Conservation (phyloP, 2,797 vertebrate species). For the Knipowitschia caucasica region DNA sequence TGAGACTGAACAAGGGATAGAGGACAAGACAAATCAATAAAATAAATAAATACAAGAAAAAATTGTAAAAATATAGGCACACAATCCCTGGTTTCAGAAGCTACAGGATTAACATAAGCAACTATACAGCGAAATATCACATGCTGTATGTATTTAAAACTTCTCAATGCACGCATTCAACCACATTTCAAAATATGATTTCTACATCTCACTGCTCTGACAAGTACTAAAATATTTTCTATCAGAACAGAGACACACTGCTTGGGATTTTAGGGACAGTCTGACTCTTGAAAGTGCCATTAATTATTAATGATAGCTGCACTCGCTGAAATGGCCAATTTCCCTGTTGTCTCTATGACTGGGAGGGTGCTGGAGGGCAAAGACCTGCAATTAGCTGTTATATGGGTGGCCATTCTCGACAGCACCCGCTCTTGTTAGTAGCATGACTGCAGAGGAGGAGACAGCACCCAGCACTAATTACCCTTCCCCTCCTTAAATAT, state of each 20-base stretch:
- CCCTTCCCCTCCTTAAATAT: conserved; percentile 73
- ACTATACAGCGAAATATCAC: no score
- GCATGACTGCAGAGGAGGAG: conserved; percentile 69
- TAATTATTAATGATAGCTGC: conserved; percentile 74
- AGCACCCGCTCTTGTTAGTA: conserved; percentile 72
- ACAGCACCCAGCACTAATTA: conserved; percentile 67
- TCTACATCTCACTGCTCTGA: conserved; percentile 28
- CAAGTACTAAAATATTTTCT: conserved; percentile 20
- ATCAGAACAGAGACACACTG: conserved; percentile 38
- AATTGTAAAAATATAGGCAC: no score
- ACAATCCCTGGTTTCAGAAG: no score
- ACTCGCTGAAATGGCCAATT: conserved; percentile 70
- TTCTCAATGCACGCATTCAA: no score
- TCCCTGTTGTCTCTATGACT: conserved; percentile 74
- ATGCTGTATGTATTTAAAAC: no score
- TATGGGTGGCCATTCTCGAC: conserved; percentile 74
- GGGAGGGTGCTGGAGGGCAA: conserved; percentile 72
- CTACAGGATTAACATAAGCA: no score
- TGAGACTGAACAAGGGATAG: no score
- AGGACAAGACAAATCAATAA: no score
- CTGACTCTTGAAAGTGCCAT: conserved; percentile 69
- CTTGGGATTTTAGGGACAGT: conserved; percentile 62
- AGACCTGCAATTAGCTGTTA: conserved; percentile 79
- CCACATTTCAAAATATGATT: no score
- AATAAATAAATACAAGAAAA: no score